phyloP scores from a whole-genome alignment of 2,888 invertebrate genomes.

The Drosophila fulvimacula region DNA sequence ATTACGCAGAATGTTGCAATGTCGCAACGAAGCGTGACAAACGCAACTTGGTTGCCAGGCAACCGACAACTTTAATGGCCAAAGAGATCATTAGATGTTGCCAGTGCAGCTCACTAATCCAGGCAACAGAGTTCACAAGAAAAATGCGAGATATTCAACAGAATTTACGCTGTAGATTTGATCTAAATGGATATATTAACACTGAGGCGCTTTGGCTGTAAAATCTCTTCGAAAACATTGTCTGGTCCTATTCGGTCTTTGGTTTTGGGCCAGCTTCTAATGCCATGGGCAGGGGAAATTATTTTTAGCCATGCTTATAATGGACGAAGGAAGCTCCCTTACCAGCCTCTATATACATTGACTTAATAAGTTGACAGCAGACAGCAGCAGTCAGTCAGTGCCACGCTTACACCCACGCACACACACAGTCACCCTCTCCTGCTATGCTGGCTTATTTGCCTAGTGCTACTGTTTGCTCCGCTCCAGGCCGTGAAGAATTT shows the following conservation, averaged over 20 bases:
- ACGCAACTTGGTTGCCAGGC: neutral
- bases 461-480: neutral
- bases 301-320: constrained; percentile 68
- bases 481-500: constrained; percentile 1
- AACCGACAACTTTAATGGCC: neutral
- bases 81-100: constrained; percentile 3
- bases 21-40: constrained; percentile 18
- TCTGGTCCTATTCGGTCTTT: neutral
- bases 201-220: neutral
- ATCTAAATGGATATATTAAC: constrained; percentile 9
- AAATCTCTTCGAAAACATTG: neutral
- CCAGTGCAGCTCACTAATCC: neutral
- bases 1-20: constrained; percentile 45
- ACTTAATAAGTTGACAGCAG: constrained; percentile 76
- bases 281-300: constrained; percentile 25
- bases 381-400: constrained; percentile 70
- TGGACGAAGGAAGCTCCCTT: constrained; percentile 39
- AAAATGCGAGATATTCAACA: too few species aligned
- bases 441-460: neutral
- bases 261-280: constrained; percentile 11
- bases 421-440: constrained; percentile 13
- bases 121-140: neutral
- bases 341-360: constrained; percentile 39
- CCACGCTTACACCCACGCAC: constrained; percentile 33
- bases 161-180: neutral